Evolutionary conservation across 2,888 invertebrate species (phyloP), one percentile per base, ranked within the genome.

Genomic region (Temnothorax unifasciatus): DNA sequence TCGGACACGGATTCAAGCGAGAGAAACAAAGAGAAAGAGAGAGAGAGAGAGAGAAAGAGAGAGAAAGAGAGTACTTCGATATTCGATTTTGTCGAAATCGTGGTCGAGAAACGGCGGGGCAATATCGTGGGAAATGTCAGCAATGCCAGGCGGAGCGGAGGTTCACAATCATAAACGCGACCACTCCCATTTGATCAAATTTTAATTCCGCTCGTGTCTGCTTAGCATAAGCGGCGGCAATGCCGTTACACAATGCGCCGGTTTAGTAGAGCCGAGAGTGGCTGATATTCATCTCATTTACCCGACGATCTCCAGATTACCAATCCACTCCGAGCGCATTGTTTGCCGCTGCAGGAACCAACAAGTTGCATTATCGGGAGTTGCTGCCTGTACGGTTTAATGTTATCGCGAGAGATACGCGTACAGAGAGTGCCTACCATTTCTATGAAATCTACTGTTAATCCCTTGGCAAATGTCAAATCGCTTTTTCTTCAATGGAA

Each of bases 141-240:
- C 73, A 54, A 68, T 79, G 85, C 83, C 84, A 74, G 15, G 29
- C 25, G 83, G 21, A 71, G 88, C 66, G 57, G 88, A 89, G 89
- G 91, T 88, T 64, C 15, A 90, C 90, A 92, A 90, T 90, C 91
- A 90, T 87, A 89, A 87, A 77, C 25, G n/a, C 89, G 89, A 90
- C 90, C 88, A 89, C 91, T 91, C 91, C 71, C 91, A 92, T 92
- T 90, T 87, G 88, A 88, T 90, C 90, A 90, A 89, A 90, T 92
- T 92, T 93, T 92, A 92, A 92, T 93, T 90, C 92, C 91, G 89
- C 91, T 91, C 91, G 90, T 91, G 90, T 89, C 91, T 91, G 85
- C 88, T 92, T 92, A 91, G 92, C 92, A 93, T 92, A 91, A 88
- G 89, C 79, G 59, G 87, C 63, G 29, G 63, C 63, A 71, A 77